Evolutionary conservation across 2,888 invertebrate species (phyloP).

Genomic region (Bellardia pandia): DNA sequence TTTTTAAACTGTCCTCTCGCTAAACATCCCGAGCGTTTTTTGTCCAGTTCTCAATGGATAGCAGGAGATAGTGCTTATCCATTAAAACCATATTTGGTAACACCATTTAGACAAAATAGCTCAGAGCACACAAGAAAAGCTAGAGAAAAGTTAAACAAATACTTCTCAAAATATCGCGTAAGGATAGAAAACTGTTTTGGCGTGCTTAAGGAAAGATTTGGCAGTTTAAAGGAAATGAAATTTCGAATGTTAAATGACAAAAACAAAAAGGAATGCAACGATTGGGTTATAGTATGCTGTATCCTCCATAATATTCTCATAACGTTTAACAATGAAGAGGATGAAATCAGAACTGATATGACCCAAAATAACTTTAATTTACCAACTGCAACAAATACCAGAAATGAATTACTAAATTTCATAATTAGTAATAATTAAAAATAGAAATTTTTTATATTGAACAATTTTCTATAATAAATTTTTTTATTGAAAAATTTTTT

Average conservation of each 20-base stretch:
- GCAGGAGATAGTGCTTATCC: constrained; percentile 58
- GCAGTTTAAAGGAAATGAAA: neutral
- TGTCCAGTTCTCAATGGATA: constrained; percentile 43
- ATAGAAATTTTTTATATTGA: too few species aligned
- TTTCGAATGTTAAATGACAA: neutral
- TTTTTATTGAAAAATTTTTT: too few species aligned
- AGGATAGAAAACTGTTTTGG: constrained; percentile 12
- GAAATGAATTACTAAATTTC: neutral
- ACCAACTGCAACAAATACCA: neutral
- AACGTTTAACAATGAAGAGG: neutral
- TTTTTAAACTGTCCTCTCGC: constrained; percentile 53
- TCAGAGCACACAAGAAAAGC: constrained; percentile 30
- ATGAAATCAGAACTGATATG: neutral
- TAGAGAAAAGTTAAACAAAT: constrained; percentile 23
- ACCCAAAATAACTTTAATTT: neutral
- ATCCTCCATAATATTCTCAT: neutral
- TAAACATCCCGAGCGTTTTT: constrained; percentile 11
- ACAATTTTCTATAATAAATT: too few species aligned
- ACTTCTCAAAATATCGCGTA: constrained; percentile 10
- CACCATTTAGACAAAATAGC: too few species aligned
- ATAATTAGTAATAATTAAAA: neutral
- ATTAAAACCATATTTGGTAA: constrained; percentile 49
- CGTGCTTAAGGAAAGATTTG: neutral
- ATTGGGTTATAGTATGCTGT: constrained; percentile 1
- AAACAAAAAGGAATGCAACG: neutral